phyloP scores from a whole-genome alignment of 1,140 invertebrate species.

The Eurosta solidaginis region DNA sequence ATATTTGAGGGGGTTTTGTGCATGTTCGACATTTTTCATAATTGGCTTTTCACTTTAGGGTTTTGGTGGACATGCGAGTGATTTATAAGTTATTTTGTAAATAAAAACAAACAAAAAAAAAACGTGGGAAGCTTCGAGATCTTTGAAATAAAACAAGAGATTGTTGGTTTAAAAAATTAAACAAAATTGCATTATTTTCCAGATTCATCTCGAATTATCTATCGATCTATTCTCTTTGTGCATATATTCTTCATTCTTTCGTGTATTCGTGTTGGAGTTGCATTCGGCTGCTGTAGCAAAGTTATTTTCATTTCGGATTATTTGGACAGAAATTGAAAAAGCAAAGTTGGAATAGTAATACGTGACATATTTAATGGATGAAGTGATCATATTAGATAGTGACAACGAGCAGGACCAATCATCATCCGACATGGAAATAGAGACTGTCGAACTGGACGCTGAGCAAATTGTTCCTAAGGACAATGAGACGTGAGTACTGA shows the following conservation, averaged over 20 bases:
- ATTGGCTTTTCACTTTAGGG: too few species aligned
- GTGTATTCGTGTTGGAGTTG: background rate
- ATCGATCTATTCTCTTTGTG: background rate
- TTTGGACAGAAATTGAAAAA: background rate
- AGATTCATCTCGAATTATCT: background rate
- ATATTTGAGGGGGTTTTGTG: too few species aligned
- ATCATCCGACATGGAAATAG: conserved; percentile 34
- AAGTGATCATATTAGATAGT: conserved; percentile 34
- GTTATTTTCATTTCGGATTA: background rate
- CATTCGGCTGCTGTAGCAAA: background rate
- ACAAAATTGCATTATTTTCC: too few species aligned
- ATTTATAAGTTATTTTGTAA: too few species aligned
- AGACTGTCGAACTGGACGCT: conserved; percentile 30
- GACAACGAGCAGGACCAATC: conserved; percentile 32
- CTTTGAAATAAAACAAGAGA: too few species aligned
- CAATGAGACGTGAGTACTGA: conserved; percentile 35
- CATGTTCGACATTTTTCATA: too few species aligned
- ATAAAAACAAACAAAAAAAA: too few species aligned
- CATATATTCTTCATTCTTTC: background rate
- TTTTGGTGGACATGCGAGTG: too few species aligned
- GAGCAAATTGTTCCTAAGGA: conserved; percentile 35
- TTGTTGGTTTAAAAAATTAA: too few species aligned
- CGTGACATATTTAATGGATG: conserved; percentile 33
- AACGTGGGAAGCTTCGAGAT: too few species aligned
- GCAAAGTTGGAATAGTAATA: background rate